phyloP scores from a whole-genome alignment of 2,797 vertebrate genomes.

The Cygnus olor region DNA sequence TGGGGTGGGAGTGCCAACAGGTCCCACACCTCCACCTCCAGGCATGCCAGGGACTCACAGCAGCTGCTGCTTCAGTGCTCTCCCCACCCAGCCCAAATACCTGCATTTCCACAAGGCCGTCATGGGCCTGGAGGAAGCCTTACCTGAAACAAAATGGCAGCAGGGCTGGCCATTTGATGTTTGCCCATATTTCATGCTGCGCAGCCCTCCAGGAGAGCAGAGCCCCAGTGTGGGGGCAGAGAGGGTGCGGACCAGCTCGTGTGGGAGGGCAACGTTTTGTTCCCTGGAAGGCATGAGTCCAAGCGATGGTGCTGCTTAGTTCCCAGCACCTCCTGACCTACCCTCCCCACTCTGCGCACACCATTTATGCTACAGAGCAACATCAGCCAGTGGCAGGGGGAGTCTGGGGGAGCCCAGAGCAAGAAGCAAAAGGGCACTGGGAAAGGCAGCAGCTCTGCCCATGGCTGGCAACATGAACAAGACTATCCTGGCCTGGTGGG shows the following conservation, averaged over 20 bases:
- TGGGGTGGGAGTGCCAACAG: background rate
- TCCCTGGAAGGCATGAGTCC: background rate
- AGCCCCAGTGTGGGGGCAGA: rapidly evolving
- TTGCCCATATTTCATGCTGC: background rate
- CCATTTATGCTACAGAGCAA: background rate
- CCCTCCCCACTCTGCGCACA: background rate
- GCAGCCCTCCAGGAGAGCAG: background rate
- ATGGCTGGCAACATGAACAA: background rate
- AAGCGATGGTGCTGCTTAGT: background rate
- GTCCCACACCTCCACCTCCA: background rate
- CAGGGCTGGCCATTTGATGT: background rate
- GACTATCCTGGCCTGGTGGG: background rate
- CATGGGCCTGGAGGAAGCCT: background rate
- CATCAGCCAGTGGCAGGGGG: background rate
- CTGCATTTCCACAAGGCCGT: background rate
- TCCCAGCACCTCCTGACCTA: background rate
- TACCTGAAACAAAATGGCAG: background rate
- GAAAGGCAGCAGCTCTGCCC: background rate
- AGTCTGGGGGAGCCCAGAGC: background rate
- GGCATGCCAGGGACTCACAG: background rate
- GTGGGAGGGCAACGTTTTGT: background rate
- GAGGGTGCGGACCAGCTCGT: background rate
- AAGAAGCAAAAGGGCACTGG: background rate
- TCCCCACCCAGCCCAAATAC: conserved; percentile 8
- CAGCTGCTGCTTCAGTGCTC: background rate